phyloP scores from a whole-genome alignment of 2,888 invertebrate species.

The Drosophila nigricruria region DNA sequence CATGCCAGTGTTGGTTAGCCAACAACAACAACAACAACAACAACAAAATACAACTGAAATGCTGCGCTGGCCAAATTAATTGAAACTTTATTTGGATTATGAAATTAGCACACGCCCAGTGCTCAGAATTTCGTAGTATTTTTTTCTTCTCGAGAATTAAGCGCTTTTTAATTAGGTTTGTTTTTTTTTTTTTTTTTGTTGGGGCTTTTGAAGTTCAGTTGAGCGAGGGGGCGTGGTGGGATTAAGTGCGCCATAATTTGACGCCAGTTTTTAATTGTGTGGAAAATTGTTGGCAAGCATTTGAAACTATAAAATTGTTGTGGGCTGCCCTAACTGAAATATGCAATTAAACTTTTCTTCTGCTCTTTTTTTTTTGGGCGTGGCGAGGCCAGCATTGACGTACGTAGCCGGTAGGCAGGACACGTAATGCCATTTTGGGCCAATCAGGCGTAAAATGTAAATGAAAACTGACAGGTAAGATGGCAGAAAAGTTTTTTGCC shows the following conservation, averaged over 20 bases:
- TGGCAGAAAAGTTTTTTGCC: constrained; percentile 42
- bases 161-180: constrained; percentile 78
- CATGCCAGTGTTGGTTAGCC: neutral
- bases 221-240: constrained; percentile 9
- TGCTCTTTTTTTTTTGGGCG: neutral
- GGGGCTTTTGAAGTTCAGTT: constrained; percentile 45
- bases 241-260: constrained; percentile 62
- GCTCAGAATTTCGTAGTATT: constrained; percentile 34
- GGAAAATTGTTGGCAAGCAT: constrained; percentile 63
- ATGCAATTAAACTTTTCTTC: constrained; percentile 64
- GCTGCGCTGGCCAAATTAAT: constrained; percentile 69
- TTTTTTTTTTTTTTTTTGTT: constrained; percentile 17
- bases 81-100: constrained; percentile 82
- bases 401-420: constrained; percentile 9
- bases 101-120: constrained; percentile 74
- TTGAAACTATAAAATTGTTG: constrained; percentile 47
- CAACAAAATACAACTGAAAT: constrained; percentile 34
- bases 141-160: constrained; percentile 56
- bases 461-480: constrained; percentile 71
- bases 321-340: constrained; percentile 33
- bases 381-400: constrained; percentile 19
- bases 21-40: neutral
- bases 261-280: constrained; percentile 71
- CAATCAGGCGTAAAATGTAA: constrained; percentile 72
- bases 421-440: constrained; percentile 35